Percentiles rank a stretch among this genome's conserved stretches.
phyloP scores from a whole-genome alignment of 2,797 vertebrate species.

The Liparis tanakae region DNA sequence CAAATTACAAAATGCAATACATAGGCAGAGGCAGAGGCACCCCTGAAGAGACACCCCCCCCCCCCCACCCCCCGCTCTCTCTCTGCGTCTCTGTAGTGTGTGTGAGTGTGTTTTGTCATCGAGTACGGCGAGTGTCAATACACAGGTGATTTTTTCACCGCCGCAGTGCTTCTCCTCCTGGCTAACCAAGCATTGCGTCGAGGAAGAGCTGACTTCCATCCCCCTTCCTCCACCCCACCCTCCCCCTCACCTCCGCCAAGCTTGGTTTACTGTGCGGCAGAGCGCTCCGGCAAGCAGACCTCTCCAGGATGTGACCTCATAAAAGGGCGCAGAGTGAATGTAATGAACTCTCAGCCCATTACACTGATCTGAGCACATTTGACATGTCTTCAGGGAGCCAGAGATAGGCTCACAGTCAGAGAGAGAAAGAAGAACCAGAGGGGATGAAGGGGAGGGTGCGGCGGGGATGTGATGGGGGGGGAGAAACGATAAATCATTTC shows the following conservation, averaged over 20 bases:
- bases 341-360: conserved; percentile 84
- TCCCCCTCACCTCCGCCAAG: conserved; percentile 62
- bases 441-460: conserved; percentile 9
- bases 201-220: conserved; percentile 54
- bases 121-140: conserved; percentile 9
- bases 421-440: conserved; percentile 24
- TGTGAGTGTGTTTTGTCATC: conserved; percentile 9
- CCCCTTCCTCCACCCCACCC: conserved; percentile 21
- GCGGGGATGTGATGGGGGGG: conserved; percentile 28
- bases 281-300: conserved; percentile 68
- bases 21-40: background rate
- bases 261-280: conserved; percentile 73
- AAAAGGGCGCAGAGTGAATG: conserved; percentile 79
- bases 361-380: conserved; percentile 81
- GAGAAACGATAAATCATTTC: conserved; percentile 58
- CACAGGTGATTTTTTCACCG: conserved; percentile 49
- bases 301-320: conserved; percentile 84
- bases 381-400: conserved; percentile 78
- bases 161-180: conserved; percentile 50
- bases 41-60: background rate
- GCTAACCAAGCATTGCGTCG: conserved; percentile 57
- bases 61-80: background rate
- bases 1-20: background rate
- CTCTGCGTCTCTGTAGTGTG: background rate
- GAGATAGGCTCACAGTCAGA: conserved; percentile 61